These are phyloP conservation scores for Paedocypris micromegethes DNA, from an alignment of 2,797 vertebrate genomes.

Conservation along the genomic window DNA sequence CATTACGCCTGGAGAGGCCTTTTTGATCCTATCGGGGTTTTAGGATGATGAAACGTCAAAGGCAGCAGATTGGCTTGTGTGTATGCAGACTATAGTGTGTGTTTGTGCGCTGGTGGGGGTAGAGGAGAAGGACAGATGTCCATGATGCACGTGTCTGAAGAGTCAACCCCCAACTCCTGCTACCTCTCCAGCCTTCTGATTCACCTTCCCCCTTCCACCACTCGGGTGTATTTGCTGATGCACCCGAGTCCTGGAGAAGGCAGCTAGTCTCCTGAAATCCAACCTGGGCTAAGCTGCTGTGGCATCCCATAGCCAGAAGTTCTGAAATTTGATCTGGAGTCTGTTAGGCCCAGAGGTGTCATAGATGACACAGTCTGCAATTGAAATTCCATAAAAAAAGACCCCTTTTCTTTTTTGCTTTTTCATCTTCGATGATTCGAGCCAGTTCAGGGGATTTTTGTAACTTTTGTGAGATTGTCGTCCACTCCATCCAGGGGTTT, in stretches of 20 bases:
- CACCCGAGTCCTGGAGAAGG: background rate
- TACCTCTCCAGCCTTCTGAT: slow-evolving; percentile 27
- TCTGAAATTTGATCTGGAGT: slow-evolving; percentile 33
- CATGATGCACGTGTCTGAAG: slow-evolving; percentile 49
- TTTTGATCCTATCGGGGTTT: slow-evolving; percentile 65
- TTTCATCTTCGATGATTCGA: too few species aligned
- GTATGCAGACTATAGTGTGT: slow-evolving; percentile 24
- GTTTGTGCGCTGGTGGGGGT: slow-evolving; percentile 49
- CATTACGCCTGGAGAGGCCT: slow-evolving; percentile 69
- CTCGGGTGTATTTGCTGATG: background rate
- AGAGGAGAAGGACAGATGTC: slow-evolving; percentile 52
- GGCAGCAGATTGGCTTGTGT: slow-evolving; percentile 37
- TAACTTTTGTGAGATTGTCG: too few species aligned
- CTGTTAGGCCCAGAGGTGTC: slow-evolving; percentile 33
- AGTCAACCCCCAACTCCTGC: slow-evolving; percentile 30
- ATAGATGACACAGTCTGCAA: slow-evolving; percentile 18
- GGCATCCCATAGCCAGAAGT: slow-evolving; percentile 32
- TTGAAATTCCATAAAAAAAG: slow-evolving; percentile 30
- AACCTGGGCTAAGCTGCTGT: slow-evolving; percentile 18
- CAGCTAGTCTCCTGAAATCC: slow-evolving; percentile 20
- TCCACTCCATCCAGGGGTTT: slow-evolving; percentile 27
- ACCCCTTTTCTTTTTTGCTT: slow-evolving; percentile 2
- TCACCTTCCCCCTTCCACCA: slow-evolving; percentile 14
- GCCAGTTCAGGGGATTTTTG: too few species aligned
- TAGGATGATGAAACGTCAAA: slow-evolving; percentile 57